These are phyloP conservation scores for Phalacrocorax pelagicus DNA, from an alignment of 2,113 vertebrate species.

Conservation along the genomic window DNA sequence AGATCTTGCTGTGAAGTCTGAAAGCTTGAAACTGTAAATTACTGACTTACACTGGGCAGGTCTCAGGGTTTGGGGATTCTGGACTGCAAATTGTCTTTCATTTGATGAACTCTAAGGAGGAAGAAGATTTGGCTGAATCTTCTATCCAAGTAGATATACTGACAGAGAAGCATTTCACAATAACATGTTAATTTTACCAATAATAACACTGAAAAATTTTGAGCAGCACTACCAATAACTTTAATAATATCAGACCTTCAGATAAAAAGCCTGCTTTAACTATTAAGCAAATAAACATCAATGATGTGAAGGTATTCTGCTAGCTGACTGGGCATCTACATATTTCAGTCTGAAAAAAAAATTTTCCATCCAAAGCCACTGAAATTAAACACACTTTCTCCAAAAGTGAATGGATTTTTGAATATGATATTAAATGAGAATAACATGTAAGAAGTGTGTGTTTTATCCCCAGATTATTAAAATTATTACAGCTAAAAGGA, in stretches of 20 bases:
- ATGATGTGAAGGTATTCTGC: not conserved
- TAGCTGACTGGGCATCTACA: not conserved
- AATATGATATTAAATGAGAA: not conserved
- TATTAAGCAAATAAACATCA: not conserved
- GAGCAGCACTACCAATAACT: not conserved
- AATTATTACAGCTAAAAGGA: not conserved
- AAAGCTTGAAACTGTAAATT: not conserved
- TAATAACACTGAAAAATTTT: not conserved
- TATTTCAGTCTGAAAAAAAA: not conserved
- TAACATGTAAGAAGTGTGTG: not conserved
- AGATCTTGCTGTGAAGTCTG: not conserved
- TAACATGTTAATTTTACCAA: not conserved
- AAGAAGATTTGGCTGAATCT: not conserved
- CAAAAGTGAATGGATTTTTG: fast-evolving
- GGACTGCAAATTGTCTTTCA: not conserved
- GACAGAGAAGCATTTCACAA: not conserved
- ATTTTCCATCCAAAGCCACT: not conserved
- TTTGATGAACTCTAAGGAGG: not conserved
- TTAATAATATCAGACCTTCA: not conserved
- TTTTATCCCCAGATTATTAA: not conserved
- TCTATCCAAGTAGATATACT: not conserved
- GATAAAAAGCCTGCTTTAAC: not conserved
- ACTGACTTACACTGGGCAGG: not conserved
- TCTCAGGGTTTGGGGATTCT: not conserved
- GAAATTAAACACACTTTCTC: not conserved